phyloP scores from a whole-genome alignment of 2,888 invertebrate species.

The Torymus tubicola region DNA sequence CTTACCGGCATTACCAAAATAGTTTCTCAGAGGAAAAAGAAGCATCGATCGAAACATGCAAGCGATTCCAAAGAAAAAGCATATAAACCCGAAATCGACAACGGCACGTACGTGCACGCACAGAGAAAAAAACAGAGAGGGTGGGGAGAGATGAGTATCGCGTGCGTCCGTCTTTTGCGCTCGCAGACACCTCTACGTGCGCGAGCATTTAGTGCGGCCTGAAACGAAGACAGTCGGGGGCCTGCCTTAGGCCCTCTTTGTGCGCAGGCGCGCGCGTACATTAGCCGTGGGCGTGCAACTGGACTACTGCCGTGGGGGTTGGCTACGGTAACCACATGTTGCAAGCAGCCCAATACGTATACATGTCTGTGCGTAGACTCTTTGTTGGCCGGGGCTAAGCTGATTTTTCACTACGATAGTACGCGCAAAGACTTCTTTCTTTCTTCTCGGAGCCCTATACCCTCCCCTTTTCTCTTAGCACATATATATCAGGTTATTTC shows the following conservation, averaged over 20 bases:
- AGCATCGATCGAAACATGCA: no score
- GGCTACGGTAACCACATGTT: conserved; percentile 71
- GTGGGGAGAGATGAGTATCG: conserved; percentile 34
- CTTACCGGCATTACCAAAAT: no score
- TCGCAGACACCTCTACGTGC: background rate
- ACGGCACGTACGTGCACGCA: conserved; percentile 4
- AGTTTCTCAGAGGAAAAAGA: no score
- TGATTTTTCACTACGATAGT: conserved; percentile 48
- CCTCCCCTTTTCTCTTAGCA: background rate
- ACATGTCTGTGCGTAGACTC: conserved; percentile 45
- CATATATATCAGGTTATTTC: no score
- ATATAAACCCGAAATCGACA: no score
- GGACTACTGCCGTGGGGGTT: conserved; percentile 41
- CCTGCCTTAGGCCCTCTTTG: conserved; percentile 18
- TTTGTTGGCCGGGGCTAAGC: conserved; percentile 49
- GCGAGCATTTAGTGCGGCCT: conserved; percentile 10
- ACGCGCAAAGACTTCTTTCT: background rate
- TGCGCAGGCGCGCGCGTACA: conserved; percentile 35
- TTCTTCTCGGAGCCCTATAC: no score
- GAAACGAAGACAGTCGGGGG: conserved; percentile 8
- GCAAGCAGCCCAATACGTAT: conserved; percentile 61
- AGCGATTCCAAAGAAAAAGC: no score
- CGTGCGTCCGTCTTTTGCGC: background rate
- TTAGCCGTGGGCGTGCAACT: conserved; percentile 19
- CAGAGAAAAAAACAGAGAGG: background rate